Conservation (phyloP, 2,888 invertebrate species). For the Chrysina gloriosa region DNA sequence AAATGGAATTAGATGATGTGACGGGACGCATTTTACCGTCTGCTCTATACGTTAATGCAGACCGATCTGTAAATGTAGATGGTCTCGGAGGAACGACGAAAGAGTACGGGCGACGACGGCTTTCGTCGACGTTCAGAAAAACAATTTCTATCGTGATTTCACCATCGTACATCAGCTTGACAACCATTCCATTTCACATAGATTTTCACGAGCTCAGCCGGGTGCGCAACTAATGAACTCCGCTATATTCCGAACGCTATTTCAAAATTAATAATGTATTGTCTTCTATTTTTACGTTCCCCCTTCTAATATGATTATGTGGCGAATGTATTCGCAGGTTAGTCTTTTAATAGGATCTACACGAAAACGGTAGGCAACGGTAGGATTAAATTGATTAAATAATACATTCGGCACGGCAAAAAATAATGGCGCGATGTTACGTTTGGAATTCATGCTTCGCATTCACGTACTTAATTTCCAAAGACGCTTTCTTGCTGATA, state of each 20-base stretch:
- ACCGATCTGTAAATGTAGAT: neutral
- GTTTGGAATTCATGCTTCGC: no score
- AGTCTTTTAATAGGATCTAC: neutral
- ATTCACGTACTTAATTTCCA: neutral
- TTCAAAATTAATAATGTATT: constrained; percentile 23
- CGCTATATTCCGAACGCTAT: constrained; percentile 3
- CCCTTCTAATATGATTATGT: constrained; percentile 8
- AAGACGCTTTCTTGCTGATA: neutral
- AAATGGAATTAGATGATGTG: neutral
- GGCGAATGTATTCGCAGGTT: neutral
- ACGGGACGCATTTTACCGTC: neutral
- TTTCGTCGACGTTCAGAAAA: neutral
- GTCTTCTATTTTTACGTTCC: constrained; percentile 2
- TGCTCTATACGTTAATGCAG: neutral
- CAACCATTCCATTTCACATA: constrained; percentile 13
- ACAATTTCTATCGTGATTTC: constrained; percentile 7
- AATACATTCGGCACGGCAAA: neutral
- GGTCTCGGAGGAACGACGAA: neutral
- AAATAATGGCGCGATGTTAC: neutral
- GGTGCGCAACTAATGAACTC: constrained; percentile 25
- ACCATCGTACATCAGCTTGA: constrained; percentile 23
- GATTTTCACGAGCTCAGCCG: constrained; percentile 13
- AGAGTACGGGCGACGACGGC: neutral
- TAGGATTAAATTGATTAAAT: neutral
- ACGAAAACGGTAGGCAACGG: neutral